Evolutionary conservation across 2,888 invertebrate species (phyloP).

Genomic region (Drosophila formosana): DNA sequence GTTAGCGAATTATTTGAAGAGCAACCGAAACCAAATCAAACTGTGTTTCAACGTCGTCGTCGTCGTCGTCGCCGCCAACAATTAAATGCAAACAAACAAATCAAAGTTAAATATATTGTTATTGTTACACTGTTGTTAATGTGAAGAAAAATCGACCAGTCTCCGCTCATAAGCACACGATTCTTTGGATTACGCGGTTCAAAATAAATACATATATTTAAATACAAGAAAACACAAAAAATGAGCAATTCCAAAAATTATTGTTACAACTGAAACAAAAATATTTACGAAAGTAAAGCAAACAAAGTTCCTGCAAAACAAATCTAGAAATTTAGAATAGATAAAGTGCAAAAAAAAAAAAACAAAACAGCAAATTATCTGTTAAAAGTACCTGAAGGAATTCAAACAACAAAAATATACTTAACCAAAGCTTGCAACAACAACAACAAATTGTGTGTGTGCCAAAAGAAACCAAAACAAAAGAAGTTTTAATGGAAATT

Average conservation of each 20-base stretch:
- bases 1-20: constrained; percentile 71
- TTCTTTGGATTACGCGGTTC: constrained; percentile 81
- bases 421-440: constrained; percentile 59
- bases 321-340: constrained; percentile 46
- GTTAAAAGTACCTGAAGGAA: constrained; percentile 38
- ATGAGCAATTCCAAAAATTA: constrained; percentile 61
- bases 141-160: constrained; percentile 75
- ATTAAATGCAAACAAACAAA: constrained; percentile 18
- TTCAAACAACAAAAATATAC: constrained; percentile 22
- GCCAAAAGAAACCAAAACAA: constrained; percentile 60
- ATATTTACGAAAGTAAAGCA: constrained; percentile 53
- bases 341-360: constrained; percentile 59
- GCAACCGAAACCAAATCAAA: constrained; percentile 43
- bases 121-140: constrained; percentile 55
- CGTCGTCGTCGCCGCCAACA: neutral
- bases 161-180: constrained; percentile 59
- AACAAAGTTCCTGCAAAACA: constrained; percentile 76
- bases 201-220: constrained; percentile 11
- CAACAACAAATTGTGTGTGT: constrained; percentile 52
- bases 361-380: constrained; percentile 41
- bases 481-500: constrained; percentile 47
- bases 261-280: constrained; percentile 38
- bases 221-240: constrained; percentile 31
- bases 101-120: constrained; percentile 14
- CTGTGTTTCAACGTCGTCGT: constrained; percentile 36